These are phyloP conservation scores for Triplophysa dalaica DNA, from an alignment of 2,113 vertebrate genomes.

Conservation along the genomic window DNA sequence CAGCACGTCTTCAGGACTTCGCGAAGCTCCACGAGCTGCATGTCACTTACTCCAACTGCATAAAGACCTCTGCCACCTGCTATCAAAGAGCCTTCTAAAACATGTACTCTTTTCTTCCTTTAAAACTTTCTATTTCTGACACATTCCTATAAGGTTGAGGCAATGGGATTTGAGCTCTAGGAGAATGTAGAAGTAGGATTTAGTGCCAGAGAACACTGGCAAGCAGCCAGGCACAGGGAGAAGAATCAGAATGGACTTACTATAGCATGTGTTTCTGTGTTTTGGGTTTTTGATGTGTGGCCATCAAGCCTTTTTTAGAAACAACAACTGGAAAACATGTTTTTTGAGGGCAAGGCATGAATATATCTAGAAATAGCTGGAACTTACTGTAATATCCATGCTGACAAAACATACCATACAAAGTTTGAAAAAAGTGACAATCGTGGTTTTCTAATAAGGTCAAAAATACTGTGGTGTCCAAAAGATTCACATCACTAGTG, in stretches of 20 bases:
- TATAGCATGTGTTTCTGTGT: neutral
- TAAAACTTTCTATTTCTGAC: conserved; percentile 59
- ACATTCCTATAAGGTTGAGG: conserved; percentile 55
- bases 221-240: conserved; percentile 29
- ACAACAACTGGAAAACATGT: conserved; percentile 20
- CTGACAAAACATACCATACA: neutral
- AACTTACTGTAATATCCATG: neutral
- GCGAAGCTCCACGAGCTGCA: conserved; percentile 61
- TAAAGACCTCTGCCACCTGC: conserved; percentile 61
- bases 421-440: neutral
- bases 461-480: neutral
- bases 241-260: conserved; percentile 36
- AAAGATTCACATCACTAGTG: neutral
- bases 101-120: conserved; percentile 50
- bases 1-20: conserved; percentile 63
- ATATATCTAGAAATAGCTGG: conserved; percentile 9
- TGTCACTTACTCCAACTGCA: conserved; percentile 69
- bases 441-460: neutral
- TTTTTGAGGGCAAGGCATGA: conserved; percentile 21
- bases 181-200: conserved; percentile 55
- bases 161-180: conserved; percentile 62
- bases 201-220: conserved; percentile 57
- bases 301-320: conserved; percentile 1
- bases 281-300: neutral
- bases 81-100: conserved; percentile 61